Evolutionary conservation across 2,888 invertebrate genomes (phyloP).

Genomic region (Adela reaumurella): DNA sequence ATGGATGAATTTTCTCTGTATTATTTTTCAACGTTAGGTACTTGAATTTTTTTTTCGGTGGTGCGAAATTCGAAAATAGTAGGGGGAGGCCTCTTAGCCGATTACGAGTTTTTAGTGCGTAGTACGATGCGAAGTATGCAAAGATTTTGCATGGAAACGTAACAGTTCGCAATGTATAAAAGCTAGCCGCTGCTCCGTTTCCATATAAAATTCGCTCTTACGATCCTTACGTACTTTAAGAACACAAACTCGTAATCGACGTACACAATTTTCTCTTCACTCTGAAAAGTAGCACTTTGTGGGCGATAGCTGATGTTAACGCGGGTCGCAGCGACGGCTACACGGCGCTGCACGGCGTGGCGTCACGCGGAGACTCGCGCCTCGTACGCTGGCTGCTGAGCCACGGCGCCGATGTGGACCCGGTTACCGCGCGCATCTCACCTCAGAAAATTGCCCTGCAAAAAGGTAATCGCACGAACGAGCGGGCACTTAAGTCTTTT

Average conservation of each 20-base stretch:
- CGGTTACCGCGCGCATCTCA: neutral
- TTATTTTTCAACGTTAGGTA: too few relatives aligned
- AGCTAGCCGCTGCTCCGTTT: too few relatives aligned
- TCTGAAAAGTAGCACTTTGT: neutral
- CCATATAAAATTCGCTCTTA: too few relatives aligned
- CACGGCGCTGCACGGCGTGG: conserved; percentile 12
- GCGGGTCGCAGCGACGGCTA: conserved; percentile 7
- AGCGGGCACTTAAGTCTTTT: too few relatives aligned
- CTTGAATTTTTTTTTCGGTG: too few relatives aligned
- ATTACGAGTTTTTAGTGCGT: too few relatives aligned
- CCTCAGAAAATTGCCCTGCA: conserved; percentile 7
- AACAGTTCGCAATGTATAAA: too few relatives aligned
- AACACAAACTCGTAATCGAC: neutral
- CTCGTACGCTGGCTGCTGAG: conserved; percentile 12
- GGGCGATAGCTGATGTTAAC: conserved; percentile 11
- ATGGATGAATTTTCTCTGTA: too few relatives aligned
- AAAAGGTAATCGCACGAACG: conserved; percentile 6
- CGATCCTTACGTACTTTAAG: neutral
- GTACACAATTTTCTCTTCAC: neutral
- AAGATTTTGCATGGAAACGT: too few relatives aligned
- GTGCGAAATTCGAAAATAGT: too few relatives aligned
- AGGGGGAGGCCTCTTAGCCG: too few relatives aligned
- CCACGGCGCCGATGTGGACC: conserved; percentile 10
- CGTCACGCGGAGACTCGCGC: conserved; percentile 7
- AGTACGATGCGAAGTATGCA: too few relatives aligned